Percentiles rank a stretch among this genome's conserved stretches.
Evolutionary conservation across 2,797 vertebrate species (phyloP).

Genomic region (Selene dorsalis): DNA sequence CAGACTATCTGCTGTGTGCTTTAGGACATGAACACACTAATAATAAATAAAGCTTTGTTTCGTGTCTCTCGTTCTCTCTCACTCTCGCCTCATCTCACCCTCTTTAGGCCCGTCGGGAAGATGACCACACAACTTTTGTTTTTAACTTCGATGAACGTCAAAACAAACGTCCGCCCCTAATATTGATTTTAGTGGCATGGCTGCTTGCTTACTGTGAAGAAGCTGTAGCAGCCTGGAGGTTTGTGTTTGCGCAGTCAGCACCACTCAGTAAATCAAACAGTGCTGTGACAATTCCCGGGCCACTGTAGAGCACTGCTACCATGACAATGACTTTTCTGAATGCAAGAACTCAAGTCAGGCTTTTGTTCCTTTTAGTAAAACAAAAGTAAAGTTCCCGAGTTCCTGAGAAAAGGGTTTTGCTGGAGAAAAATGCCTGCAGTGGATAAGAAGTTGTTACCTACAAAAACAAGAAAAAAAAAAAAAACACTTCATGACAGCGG

Average conservation of each 20-base stretch:
- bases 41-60: not conserved
- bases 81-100: not conserved
- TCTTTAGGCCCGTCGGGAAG: not conserved
- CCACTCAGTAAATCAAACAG: slow-evolving; percentile 31
- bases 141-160: slow-evolving; percentile 18
- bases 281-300: slow-evolving; percentile 15
- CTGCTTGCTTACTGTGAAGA: slow-evolving; percentile 31
- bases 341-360: not conserved
- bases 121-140: not conserved
- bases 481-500: not conserved
- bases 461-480: not conserved
- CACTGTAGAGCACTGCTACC: not conserved
- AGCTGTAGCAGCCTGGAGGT: slow-evolving; percentile 15
- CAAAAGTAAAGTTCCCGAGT: not conserved
- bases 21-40: not conserved
- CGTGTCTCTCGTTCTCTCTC: not conserved
- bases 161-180: slow-evolving; percentile 18
- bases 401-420: not conserved
- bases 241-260: slow-evolving; percentile 33
- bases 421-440: not conserved
- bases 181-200: slow-evolving; percentile 15
- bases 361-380: not conserved
- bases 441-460: too few relatives aligned
- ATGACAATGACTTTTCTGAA: not conserved
- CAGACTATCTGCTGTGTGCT: not conserved